These are phyloP conservation scores for Leptopilina myrica DNA, from an alignment of 2,888 invertebrate species.

Conservation along the genomic window DNA sequence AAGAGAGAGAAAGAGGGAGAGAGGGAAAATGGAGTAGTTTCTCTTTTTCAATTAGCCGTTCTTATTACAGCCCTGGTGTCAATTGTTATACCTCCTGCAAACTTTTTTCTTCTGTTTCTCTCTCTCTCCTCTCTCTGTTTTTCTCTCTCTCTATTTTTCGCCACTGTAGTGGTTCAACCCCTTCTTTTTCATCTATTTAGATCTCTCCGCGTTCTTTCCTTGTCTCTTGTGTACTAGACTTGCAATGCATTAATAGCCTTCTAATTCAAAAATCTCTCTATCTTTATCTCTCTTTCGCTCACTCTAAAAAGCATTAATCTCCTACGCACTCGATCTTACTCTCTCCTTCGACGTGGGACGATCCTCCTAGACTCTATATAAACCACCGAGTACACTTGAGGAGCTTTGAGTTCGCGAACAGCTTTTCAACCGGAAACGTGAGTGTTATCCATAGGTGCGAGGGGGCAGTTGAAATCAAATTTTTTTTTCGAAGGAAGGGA, in stretches of 20 bases:
- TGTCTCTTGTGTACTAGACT: conserved; percentile 41
- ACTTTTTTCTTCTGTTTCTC: conserved; percentile 22
- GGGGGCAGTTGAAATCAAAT: conserved; percentile 5
- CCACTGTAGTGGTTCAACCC: conserved; percentile 18
- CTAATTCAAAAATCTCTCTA: conserved; percentile 30
- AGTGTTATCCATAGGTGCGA: conserved; percentile 40
- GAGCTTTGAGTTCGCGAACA: conserved; percentile 57
- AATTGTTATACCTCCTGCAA: conserved; percentile 11
- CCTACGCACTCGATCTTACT: conserved; percentile 45
- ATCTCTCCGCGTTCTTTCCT: conserved; percentile 46
- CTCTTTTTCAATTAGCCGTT: conserved; percentile 26
- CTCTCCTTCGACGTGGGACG: conserved; percentile 67
- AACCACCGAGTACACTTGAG: conserved; percentile 65
- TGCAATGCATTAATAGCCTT: conserved; percentile 15
- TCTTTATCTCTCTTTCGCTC: conserved; percentile 24
- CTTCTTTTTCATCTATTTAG: conserved; percentile 42
- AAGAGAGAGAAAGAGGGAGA: not conserved
- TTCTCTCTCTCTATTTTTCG: conserved; percentile 8
- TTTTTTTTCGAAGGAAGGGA: not conserved
- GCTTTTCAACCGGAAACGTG: conserved; percentile 50
- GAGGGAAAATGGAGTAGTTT: not conserved
- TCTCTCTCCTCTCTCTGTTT: not conserved
- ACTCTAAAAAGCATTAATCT: conserved; percentile 45
- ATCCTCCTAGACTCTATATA: conserved; percentile 70
- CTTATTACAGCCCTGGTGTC: conserved; percentile 14